These are phyloP conservation scores for Oligia latruncula DNA, from an alignment of 2,888 invertebrate species.

Conservation along the genomic window DNA sequence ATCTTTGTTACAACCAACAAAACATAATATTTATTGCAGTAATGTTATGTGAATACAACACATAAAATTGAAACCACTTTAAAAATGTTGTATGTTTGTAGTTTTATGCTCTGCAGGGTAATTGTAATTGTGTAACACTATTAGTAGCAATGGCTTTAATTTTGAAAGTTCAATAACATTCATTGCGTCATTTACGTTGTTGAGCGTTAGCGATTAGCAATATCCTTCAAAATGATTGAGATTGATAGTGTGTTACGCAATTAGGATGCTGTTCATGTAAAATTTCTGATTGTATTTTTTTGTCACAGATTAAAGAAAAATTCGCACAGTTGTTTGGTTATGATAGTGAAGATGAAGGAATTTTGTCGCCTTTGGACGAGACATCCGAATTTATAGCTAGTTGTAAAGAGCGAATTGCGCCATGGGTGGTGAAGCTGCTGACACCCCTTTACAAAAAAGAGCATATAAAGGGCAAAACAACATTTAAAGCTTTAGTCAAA, in stretches of 20 bases:
- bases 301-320: conserved; percentile 83
- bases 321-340: conserved; percentile 87
- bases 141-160: too few species aligned
- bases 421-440: conserved; percentile 91
- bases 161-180: neutral
- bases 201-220: too few species aligned
- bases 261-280: neutral
- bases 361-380: conserved; percentile 88
- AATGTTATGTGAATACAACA: neutral
- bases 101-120: neutral
- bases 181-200: neutral
- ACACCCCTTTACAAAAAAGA: conserved; percentile 91
- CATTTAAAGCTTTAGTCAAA: conserved; percentile 91
- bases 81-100: neutral
- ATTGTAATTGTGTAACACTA: too few species aligned
- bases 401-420: conserved; percentile 90
- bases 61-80: neutral
- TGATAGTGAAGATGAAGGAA: conserved; percentile 88
- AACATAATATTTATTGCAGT: conserved; percentile 4
- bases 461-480: conserved; percentile 89
- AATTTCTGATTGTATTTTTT: conserved; percentile 18
- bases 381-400: conserved; percentile 87
- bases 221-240: neutral
- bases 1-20: neutral
- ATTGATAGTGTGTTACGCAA: neutral